Percentiles rank a stretch among this genome's conserved stretches.
These are phyloP conservation scores for Macroglossus sobrinus DNA, from an alignment of 2,113 vertebrate species.

Conservation along the genomic window DNA sequence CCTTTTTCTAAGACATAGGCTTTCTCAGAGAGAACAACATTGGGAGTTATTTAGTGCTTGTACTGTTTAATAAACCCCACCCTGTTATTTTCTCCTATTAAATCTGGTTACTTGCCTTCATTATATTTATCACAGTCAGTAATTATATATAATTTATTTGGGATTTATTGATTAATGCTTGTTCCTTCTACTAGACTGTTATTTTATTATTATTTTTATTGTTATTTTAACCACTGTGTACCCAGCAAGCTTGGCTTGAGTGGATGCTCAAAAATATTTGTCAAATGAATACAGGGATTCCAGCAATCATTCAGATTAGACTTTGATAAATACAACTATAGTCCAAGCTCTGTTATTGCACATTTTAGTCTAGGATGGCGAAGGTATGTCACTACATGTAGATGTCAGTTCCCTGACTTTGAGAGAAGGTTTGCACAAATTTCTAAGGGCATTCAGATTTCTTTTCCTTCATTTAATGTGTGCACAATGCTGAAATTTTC, in stretches of 20 bases:
- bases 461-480: neutral
- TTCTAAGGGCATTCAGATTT: neutral
- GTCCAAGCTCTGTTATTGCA: neutral
- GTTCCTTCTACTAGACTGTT: neutral
- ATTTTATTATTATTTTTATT: neutral
- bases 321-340: neutral
- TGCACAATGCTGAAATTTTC: neutral
- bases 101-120: slow-evolving; percentile 14
- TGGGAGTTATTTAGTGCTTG: neutral
- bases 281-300: neutral
- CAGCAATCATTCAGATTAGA: neutral
- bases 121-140: slow-evolving; percentile 26
- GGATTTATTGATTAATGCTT: slow-evolving; percentile 1
- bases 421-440: neutral
- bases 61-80: neutral
- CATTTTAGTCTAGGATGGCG: neutral
- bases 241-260: neutral
- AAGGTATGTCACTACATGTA: neutral
- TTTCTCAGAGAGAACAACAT: neutral
- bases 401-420: neutral
- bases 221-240: neutral
- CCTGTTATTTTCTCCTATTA: neutral
- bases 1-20: neutral
- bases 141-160: slow-evolving; percentile 38
- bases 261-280: neutral